Evolutionary conservation across 2,797 vertebrate genomes (phyloP).

Genomic region (Borostomias antarcticus): DNA sequence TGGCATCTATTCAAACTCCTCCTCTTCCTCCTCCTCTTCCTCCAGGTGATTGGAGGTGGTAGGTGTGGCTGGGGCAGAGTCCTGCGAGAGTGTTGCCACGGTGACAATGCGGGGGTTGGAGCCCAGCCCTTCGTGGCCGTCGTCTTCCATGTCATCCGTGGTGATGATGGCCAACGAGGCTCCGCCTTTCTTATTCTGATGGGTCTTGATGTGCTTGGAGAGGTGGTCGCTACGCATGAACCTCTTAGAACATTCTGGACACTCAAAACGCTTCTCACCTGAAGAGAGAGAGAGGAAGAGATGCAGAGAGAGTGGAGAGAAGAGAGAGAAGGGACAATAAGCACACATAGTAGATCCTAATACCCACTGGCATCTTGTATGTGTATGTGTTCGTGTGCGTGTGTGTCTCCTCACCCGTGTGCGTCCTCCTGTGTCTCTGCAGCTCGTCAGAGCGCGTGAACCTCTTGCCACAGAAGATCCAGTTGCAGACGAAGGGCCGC

Average conservation of each 20-base stretch:
- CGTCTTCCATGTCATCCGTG: slow-evolving; percentile 96
- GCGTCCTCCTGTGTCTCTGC: slow-evolving; percentile 96
- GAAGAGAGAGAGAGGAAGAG: slow-evolving; percentile 15
- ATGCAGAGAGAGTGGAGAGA: background rate
- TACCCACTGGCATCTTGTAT: background rate
- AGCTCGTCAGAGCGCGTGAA: slow-evolving; percentile 97
- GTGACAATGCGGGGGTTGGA: slow-evolving; percentile 94
- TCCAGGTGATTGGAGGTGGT: slow-evolving; percentile 94
- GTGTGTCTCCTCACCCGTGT: slow-evolving; percentile 83
- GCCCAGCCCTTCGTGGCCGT: slow-evolving; percentile 87
- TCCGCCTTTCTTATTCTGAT: slow-evolving; percentile 97
- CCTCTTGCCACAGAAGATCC: slow-evolving; percentile 98
- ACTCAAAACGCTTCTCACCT: slow-evolving; percentile 99
- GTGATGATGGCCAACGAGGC: slow-evolving; percentile 95
- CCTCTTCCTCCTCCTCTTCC: slow-evolving; percentile 66
- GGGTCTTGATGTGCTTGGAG: slow-evolving; percentile 99
- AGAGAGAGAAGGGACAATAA: background rate
- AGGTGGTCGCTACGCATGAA: slow-evolving; percentile 99
- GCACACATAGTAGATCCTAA: background rate
- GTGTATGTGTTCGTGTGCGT: background rate
- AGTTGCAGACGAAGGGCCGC: slow-evolving; percentile 97
- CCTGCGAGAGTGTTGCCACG: slow-evolving; percentile 90
- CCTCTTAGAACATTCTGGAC: slow-evolving; percentile 96
- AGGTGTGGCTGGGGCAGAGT: slow-evolving; percentile 95
- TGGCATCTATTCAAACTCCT: slow-evolving; percentile 75